A percentile compares a stretch with the other conserved stretches of the same genome.
These are phyloP conservation scores for Tragelaphus buxtoni DNA, from an alignment of 2,113 vertebrate species.

Conservation along the genomic window DNA sequence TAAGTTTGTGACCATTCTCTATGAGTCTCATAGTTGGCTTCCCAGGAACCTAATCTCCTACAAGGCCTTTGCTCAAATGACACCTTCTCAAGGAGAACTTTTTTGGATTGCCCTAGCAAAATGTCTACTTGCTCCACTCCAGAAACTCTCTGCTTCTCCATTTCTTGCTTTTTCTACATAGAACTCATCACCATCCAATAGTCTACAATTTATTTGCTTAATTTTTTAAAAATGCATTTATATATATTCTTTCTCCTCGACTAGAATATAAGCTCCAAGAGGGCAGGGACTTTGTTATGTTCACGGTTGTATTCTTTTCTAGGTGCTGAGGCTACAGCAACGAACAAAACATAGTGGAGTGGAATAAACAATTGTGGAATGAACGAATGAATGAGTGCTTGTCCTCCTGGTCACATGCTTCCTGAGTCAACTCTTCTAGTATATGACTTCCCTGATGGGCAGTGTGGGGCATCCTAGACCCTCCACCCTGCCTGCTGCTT, in stretches of 20 bases:
- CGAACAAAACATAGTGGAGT: neutral
- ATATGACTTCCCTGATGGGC: neutral
- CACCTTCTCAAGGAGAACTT: neutral
- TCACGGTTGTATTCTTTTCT: neutral
- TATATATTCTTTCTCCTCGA: neutral
- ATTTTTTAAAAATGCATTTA: neutral
- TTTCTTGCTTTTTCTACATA: neutral
- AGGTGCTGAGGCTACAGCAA: neutral
- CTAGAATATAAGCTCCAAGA: neutral
- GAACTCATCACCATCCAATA: neutral
- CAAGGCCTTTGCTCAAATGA: neutral
- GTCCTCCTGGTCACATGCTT: neutral
- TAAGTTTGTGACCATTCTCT: neutral
- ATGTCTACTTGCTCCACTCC: neutral
- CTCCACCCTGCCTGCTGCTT: neutral
- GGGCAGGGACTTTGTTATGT: neutral
- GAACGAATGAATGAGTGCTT: neutral
- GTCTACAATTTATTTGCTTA: neutral
- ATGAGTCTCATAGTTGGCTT: neutral
- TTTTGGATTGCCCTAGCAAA: neutral
- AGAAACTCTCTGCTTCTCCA: neutral
- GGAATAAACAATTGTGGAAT: neutral
- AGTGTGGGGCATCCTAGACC: too few relatives aligned
- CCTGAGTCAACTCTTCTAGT: neutral
- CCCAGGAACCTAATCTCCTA: neutral